A percentile compares a stretch with the other conserved stretches of the same genome.
phyloP scores from a whole-genome alignment of 2,113 vertebrate species.

The Phalacrocorax brasilianus region DNA sequence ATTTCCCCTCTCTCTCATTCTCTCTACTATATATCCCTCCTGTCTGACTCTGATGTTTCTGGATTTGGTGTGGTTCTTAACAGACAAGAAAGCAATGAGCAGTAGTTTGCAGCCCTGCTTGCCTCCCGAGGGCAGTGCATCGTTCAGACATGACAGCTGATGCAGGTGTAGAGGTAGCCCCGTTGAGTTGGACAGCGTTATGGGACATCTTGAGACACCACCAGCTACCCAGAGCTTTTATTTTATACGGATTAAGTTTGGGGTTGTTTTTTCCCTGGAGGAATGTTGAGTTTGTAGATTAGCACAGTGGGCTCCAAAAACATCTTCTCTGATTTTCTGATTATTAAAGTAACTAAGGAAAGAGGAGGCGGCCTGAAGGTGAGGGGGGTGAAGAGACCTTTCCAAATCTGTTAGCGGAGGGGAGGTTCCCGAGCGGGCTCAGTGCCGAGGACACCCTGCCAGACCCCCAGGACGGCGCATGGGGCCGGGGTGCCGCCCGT shows the following conservation, averaged over 20 bases:
- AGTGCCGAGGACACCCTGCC: neutral
- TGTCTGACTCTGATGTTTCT: slow-evolving; percentile 70
- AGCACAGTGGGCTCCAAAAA: neutral
- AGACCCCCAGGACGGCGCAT: neutral
- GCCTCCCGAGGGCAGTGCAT: slow-evolving; percentile 48
- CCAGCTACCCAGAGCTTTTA: neutral
- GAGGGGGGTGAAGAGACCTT: slow-evolving; percentile 1
- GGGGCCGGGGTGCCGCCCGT: neutral
- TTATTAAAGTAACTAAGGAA: neutral
- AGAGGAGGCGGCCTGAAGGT: neutral
- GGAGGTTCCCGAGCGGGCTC: neutral
- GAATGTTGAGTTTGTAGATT: neutral
- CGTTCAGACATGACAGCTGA: slow-evolving; percentile 51
- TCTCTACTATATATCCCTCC: slow-evolving; percentile 59
- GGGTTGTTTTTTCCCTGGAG: neutral
- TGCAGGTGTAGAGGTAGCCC: slow-evolving; percentile 54
- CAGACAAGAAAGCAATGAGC: slow-evolving; percentile 70
- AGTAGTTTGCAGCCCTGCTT: slow-evolving; percentile 51
- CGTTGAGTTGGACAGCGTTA: slow-evolving; percentile 18
- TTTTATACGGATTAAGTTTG: neutral
- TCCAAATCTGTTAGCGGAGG: neutral
- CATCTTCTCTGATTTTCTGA: neutral
- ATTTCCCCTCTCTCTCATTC: slow-evolving; percentile 46
- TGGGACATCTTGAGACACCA: slow-evolving; percentile 32
- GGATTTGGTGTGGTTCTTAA: slow-evolving; percentile 83